Evolutionary conservation across 2,797 vertebrate species (phyloP), one percentile per base, ranked within the genome.

Genomic region (Myotis findleyi): DNA sequence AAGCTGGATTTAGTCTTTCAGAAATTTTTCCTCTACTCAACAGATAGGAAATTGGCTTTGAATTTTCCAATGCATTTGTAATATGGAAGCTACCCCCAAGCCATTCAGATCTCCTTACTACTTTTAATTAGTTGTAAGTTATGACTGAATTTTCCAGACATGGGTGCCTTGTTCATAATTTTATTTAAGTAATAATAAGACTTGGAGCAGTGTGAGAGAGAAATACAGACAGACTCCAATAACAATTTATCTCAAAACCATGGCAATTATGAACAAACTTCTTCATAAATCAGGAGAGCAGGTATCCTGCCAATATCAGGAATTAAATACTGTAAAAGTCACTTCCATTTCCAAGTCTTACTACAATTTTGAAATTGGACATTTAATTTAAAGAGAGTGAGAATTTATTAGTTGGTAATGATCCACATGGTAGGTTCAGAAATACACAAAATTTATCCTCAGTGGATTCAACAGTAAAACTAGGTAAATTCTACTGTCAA

Each of bases 221-320:
- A 64, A 17, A 47, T 18, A 53, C 4, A 55, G 14, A 55, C 7
- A 87, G 27, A 64, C 6, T 27, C 33, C 68, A 73, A 10, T 71
- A 68, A 30, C 10, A 62, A 84, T 76, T 87, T 71, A 79, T 68
- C 49, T 55, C 69, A 93, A 94, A 87, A 80, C n/a, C 44, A 66
- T 49, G 33, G 68, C 9, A 88, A 47, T 16, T 3, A 59, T n/a
- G 21, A 77, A 53, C 18, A 53, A 94, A 81, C 9, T 55, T 91
- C 41, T 64, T 86, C 23, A 47, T 47, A 62, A 83, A 89, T 85
- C 73, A 90, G 53, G 23, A 93, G 18, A 95, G 18, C 5, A 17
- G 23, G 14, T 72, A 4, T 53, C 25, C 64, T 59, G 18, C 2
- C 25, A n/a, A 3, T 84, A 72, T 36, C 69, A 77, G 38, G 55